Evolutionary conservation across 2,797 vertebrate species (phyloP), one percentile per base, ranked within the genome.

Genomic region (Manis pentadactyla): DNA sequence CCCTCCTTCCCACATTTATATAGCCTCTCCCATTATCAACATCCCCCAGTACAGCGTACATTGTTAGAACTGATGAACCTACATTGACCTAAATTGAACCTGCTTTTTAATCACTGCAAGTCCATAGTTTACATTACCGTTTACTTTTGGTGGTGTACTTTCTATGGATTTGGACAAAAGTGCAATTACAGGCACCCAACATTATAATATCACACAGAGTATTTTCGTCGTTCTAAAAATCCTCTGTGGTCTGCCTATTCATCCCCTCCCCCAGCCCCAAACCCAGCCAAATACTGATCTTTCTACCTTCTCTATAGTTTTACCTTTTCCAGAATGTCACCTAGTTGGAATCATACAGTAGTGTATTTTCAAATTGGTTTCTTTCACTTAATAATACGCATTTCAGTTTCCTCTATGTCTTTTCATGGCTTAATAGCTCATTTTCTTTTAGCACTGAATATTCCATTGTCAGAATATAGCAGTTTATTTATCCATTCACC

Each of bases 401-500:
- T 7, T 49, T 68, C 66, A 6, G 17, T 10, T 46, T 86, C 18
- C 53, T 57, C 39, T 23, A 37, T 68, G 42, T 68, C 12, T 77
- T 55, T 57, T 71, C 55, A 63, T 34, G 27, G 5, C 64, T 91
- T 34, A 31, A 10, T 71, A 61, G 55, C 55, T 61, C n/a, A 23
- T 73, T 91, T 91, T n/a, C 51, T 82, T 86, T 68, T 93, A 77
- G 37, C 27, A 13, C 21, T 13, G 46, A 68, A 68, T 68, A 75
- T 15, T 68, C 42, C 82, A 49, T 59, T 31, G 23, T 57, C 61
- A 49, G 37, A 49, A 66, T 37, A 31, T 17, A 13, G 17, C 39
- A 42, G 51, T 31, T 86, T 31, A 78, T 59, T 59, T 81, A 46
- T 74, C 68, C 13, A 46, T 71, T 63, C 29, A 74, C 46, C 29